Evolutionary conservation across 2,797 vertebrate genomes (phyloP), one percentile per base, ranked within the genome.

Genomic region (Enteromius argenteus): DNA sequence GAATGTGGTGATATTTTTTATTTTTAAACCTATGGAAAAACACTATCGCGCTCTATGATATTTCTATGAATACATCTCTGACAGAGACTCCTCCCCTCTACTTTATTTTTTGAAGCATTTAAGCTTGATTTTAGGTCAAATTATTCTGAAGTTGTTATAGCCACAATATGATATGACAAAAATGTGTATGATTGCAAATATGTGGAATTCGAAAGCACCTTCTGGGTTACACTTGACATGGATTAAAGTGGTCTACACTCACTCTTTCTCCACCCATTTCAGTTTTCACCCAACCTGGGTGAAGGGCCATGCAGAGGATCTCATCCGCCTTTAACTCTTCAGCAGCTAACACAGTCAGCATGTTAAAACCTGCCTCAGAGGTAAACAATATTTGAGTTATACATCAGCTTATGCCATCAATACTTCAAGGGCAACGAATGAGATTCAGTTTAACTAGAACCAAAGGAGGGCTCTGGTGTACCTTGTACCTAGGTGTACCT

Each of bases 261-360:
- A 92, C 92, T 7, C 72, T 23, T 6, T 87, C 17, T 72, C 91
- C 92, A 32, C 91, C 91, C 90, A 91, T 87, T 21, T 91, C 92
- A 0, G 90, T 90, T 67, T 83, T 85, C 10, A 93, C 90, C 89
- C 90, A 92, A 44, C 88, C 86, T 17, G 90, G 90, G 60, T 91
- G 91, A 73, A 90, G 76, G 46, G 75, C 4, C 4, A 86, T 79
- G 67, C 90, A 91, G 84, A 93, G 88, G 69, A 93, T 93, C 69
- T 83, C 87, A 0, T 92, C 90, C 13, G 62, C 80, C 83, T 85
- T 88, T 53, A 92, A 64, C 74, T 90, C 90, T 4, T 53, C 80
- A 42, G 88, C 44, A 10, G 85, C 62, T 17, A 90, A 90, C 10
- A 80, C 2, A 0, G 85, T 91, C 86, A 93, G 60, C 90, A 91